Evolutionary conservation across 2,888 invertebrate species (phyloP).

Genomic region (Cosmia trapezina): DNA sequence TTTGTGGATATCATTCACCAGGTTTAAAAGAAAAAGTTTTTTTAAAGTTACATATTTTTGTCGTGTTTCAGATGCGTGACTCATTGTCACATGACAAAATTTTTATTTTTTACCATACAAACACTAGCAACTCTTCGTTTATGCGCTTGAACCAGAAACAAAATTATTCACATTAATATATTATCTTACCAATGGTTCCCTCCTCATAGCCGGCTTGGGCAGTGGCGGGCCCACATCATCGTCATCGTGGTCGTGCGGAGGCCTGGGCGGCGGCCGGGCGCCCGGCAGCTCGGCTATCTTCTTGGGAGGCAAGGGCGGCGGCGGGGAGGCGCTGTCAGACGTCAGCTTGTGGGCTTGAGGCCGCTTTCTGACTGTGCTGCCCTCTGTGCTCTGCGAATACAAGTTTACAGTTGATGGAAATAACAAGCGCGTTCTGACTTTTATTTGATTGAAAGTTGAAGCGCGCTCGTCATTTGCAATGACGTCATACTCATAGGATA

Average conservation of each 20-base stretch:
- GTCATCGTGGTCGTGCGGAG: slow-evolving; percentile 88
- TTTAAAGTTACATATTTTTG: too few relatives aligned
- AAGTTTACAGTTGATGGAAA: background rate
- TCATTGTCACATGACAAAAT: too few relatives aligned
- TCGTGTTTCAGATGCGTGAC: too few relatives aligned
- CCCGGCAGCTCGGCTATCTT: slow-evolving; percentile 74
- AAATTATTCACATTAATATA: background rate
- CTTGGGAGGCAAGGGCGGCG: slow-evolving; percentile 92
- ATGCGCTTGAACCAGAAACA: too few relatives aligned
- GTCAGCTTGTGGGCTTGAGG: slow-evolving; percentile 67
- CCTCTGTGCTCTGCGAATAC: slow-evolving; percentile 75
- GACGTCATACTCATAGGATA: background rate
- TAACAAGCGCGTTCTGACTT: background rate
- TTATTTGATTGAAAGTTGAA: background rate
- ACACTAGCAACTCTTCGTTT: too few relatives aligned
- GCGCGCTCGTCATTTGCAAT: background rate
- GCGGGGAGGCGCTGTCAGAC: slow-evolving; percentile 90
- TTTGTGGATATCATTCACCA: too few relatives aligned
- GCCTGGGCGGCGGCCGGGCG: slow-evolving; percentile 91
- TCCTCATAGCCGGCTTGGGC: slow-evolving; percentile 82
- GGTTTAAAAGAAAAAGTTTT: too few relatives aligned
- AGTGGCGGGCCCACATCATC: slow-evolving; percentile 81
- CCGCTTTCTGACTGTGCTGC: slow-evolving; percentile 77
- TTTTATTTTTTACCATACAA: too few relatives aligned
- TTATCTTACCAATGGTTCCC: slow-evolving; percentile 75